phyloP scores from a whole-genome alignment of 1,140 invertebrate species.

The Drosophila orena region DNA sequence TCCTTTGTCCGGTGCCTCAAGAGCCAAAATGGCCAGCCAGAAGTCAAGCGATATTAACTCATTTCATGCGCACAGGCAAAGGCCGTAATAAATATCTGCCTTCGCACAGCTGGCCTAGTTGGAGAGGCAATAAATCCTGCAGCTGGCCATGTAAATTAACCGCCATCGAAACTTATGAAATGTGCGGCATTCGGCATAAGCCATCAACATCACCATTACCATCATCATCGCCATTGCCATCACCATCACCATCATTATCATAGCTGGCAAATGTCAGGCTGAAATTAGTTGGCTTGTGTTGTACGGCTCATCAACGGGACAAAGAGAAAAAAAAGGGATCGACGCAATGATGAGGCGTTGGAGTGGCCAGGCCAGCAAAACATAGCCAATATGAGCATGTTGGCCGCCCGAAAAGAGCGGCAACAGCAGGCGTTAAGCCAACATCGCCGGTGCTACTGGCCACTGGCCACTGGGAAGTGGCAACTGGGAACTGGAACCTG shows the following conservation, averaged over 20 bases:
- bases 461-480: neutral
- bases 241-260: constrained; percentile 9
- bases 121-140: constrained; percentile 36
- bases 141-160: constrained; percentile 52
- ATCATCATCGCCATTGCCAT: constrained; percentile 16
- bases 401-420: constrained; percentile 45
- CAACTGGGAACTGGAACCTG: constrained; percentile 16
- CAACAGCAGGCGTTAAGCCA: constrained; percentile 31
- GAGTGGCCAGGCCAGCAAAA: constrained; percentile 27
- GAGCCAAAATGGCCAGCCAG: constrained; percentile 7
- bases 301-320: constrained; percentile 14
- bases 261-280: constrained; percentile 34
- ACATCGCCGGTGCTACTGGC: neutral
- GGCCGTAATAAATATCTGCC: constrained; percentile 39
- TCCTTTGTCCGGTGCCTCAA: constrained; percentile 5
- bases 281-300: constrained; percentile 42
- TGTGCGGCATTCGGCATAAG: constrained; percentile 8
- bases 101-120: constrained; percentile 38
- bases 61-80: constrained; percentile 44
- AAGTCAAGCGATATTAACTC: constrained; percentile 51
- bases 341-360: constrained; percentile 13
- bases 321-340: constrained; percentile 23
- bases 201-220: constrained; percentile 7
- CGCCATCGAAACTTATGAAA: constrained; percentile 54
- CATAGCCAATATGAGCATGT: constrained; percentile 57